A percentile compares a stretch with the other conserved stretches of the same genome.
Conservation (phyloP, 2,797 vertebrate species). For the Pseudochromis fuscus region DNA sequence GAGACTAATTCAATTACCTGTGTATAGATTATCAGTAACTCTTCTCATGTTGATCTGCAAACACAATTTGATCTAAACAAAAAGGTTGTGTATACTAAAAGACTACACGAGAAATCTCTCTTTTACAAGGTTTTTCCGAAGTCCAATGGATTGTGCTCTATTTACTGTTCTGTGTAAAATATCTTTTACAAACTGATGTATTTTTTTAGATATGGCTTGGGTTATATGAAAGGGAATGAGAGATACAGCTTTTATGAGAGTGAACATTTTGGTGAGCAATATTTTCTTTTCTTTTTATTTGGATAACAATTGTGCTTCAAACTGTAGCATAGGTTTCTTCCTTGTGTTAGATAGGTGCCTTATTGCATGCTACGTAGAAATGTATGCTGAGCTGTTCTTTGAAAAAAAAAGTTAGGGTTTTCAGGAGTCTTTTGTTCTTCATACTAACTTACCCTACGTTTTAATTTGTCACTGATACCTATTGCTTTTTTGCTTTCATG, state of each 20-base stretch:
- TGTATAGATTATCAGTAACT: constrained; percentile 81
- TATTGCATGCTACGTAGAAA: constrained; percentile 90
- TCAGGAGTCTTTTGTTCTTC: constrained; percentile 82
- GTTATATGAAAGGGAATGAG: constrained; percentile 86
- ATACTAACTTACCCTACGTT: constrained; percentile 85
- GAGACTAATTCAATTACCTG: constrained; percentile 73
- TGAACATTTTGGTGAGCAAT: constrained; percentile 85
- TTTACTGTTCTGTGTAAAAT: constrained; percentile 86
- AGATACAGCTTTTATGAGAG: constrained; percentile 86
- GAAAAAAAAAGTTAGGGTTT: constrained; percentile 74
- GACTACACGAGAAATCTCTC: constrained; percentile 62
- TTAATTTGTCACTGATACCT: constrained; percentile 84
- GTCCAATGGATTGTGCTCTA: constrained; percentile 81
- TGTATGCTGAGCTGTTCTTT: constrained; percentile 87
- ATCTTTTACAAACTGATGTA: constrained; percentile 89
- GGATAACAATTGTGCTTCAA: constrained; percentile 86
- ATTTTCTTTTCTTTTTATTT: constrained; percentile 78
- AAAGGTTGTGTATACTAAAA: constrained; percentile 83
- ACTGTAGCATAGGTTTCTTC: constrained; percentile 88
- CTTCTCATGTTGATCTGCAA: constrained; percentile 72
- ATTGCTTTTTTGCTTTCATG: constrained; percentile 80
- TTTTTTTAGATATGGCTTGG: constrained; percentile 89
- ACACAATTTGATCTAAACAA: constrained; percentile 74
- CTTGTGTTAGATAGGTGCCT: constrained; percentile 92
- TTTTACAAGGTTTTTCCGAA: constrained; percentile 79